Conservation (phyloP, 2,888 invertebrate genomes). For the Phyto melanocephala region DNA sequence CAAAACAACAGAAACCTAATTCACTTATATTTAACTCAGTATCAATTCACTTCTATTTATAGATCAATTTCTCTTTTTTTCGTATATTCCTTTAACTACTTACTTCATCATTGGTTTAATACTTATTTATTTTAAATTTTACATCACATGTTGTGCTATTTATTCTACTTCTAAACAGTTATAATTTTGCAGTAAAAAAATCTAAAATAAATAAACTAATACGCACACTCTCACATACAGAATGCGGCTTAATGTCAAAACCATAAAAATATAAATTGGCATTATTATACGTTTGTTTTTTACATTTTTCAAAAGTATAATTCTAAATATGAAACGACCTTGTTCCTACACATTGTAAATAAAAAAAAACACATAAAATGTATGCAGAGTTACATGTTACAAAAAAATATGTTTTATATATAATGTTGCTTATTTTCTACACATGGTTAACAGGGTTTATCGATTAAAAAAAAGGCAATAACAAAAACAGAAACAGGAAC, state of each 20-base stretch:
- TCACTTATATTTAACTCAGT: no score
- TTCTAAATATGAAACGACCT: neutral
- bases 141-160: neutral
- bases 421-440: neutral
- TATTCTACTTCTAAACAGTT: neutral
- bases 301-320: neutral
- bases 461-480: neutral
- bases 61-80: neutral
- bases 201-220: no score
- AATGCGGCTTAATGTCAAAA: conserved; percentile 6
- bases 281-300: no score
- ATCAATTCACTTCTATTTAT: no score
- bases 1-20: no score
- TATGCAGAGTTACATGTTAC: neutral
- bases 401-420: neutral
- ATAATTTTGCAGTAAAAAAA: neutral
- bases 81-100: neutral
- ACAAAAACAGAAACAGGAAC: neutral
- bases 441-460: neutral
- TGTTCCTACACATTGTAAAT: neutral
- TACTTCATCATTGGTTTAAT: neutral
- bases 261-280: conserved; percentile 15
- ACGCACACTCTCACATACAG: neutral
- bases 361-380: neutral
- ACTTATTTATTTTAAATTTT: neutral